Evolutionary conservation across 2,797 vertebrate genomes (phyloP), one percentile per base, ranked within the genome.

Genomic region (Danio kyathit): DNA sequence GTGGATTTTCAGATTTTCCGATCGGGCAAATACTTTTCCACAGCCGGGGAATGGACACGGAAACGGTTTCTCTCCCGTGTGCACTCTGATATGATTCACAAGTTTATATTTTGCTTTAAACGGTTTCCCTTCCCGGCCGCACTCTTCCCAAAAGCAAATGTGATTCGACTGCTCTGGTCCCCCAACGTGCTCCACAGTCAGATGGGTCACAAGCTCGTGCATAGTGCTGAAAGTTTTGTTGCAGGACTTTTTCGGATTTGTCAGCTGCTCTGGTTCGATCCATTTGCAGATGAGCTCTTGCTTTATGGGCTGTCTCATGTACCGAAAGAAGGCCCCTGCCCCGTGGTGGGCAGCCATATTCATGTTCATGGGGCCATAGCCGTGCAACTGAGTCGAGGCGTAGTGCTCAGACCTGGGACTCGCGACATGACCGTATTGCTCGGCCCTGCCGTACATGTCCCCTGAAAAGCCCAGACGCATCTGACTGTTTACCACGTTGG

Each of bases 191-290:
- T 97, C 96, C 92, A 97, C 96, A 0, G 96, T 97, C 88, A 97
- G 94, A 85, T 97, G 96, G 84, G 96, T 97, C 87, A 97, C 96
- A 41, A 97, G 94, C 94, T 97, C 96, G 89, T 97, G 96, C 96
- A 97, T 97, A 66, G 97, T 99, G 93, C 97, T 98, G 91, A 98
- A 98, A 96, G 97, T 98, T 97, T 99, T 99, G 96, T 98, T 98
- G 94, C 97, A 98, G 84, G 96, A 95, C 95, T 99, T 98, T 93
- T 99, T 99, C 83, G 97, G 97, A 86, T 96, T 99, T 56, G 95
- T 93, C 92, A 99, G 93, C 91, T 98, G 98, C 90, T 99, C 98
- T 10, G 97, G 97, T 88, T 99, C 97, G 93, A 99, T 94, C 97
- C 97, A 99, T 92, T 99, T 99, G 92, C 97, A 99, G 94, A 99